Base-by-base conservation (phyloP, 2,797 vertebrate species). In the Rachycentron canadum region DNA sequence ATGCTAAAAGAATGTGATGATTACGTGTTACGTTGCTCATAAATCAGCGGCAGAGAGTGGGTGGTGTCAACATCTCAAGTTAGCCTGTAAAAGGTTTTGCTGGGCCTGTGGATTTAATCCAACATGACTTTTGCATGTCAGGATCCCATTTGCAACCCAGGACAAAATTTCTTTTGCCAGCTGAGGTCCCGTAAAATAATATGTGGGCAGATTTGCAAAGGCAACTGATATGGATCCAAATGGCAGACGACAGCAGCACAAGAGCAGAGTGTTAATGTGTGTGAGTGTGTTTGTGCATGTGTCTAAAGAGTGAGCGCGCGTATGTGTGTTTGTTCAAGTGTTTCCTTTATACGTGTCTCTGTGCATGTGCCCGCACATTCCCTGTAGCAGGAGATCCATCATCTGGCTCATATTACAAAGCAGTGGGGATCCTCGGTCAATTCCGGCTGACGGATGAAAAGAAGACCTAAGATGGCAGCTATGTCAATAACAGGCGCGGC, bases 121-220 rank as follows among this genome's bases (percentile, higher is more conserved):
- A 64, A 84, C 82, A 73, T 79, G 81, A 87, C 85, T 87, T 90
- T 87, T 73, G 87, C 86, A 88, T 90, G 91, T 86, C 88, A 88
- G 63, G 85, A 67, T 84, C 86, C 86, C 85, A 89, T 93, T 92
- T 85, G 70, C 85, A 85, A n/a, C 74, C 61, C 16, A 0, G 72
- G 82, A 78, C 43, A 0, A 71, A 85, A 86, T 69, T 71, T 85
- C 65, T 43, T 79, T 77, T 76, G 81, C 72, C 19, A 25, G 71
- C 80, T 87, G 87, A 89, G 88, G 87, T 88, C 67, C 64, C 74
- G 93, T 93, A 92, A 94, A 94, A 92, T 93, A 92, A 93, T 93
- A 92, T 61, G 85, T 43, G 81, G 78, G 76, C 89, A 90, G 91
- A 88, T 92, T 93, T 86, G 85, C 75, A 67, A 75, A 67, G 66